Evolutionary conservation across 2,797 vertebrate genomes (phyloP).

Genomic region (Lepus townsendii): DNA sequence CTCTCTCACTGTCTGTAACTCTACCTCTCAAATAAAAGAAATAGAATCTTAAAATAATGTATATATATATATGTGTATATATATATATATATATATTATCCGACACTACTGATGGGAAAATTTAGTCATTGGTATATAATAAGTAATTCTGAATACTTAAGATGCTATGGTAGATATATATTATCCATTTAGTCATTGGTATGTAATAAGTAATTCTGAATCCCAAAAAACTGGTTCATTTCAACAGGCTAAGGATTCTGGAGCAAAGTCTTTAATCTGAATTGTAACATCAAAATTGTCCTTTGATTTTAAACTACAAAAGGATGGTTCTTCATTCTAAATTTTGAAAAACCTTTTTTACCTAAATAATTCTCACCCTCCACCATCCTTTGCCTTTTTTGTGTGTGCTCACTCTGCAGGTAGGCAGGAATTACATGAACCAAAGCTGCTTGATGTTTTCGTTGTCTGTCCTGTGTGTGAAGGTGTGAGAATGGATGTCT

Average conservation of each 20-base stretch:
- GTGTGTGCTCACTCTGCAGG: neutral
- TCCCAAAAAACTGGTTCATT: slow-evolving; percentile 57
- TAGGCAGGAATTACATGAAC: neutral
- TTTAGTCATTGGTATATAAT: neutral
- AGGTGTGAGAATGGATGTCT: slow-evolving; percentile 18
- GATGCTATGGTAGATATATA: no score
- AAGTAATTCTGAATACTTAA: no score
- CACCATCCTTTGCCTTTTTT: slow-evolving; percentile 12
- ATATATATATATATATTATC: neutral
- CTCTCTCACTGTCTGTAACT: no score
- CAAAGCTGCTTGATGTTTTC: slow-evolving; percentile 32
- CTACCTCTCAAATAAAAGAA: no score
- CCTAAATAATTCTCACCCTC: slow-evolving; percentile 13
- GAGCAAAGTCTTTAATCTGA: neutral
- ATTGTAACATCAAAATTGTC: slow-evolving; percentile 19
- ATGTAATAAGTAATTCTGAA: neutral
- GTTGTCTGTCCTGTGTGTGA: neutral
- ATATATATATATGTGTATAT: no score
- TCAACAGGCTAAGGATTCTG: neutral
- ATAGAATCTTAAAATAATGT: no score
- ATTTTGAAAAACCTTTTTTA: slow-evolving; percentile 30
- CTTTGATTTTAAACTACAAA: slow-evolving; percentile 49
- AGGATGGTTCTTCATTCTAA: slow-evolving; percentile 35
- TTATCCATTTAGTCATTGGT: neutral
- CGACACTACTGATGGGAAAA: slow-evolving; percentile 6